Conservation (phyloP, 2,113 vertebrate genomes). For the Eretmochelys imbricata region DNA sequence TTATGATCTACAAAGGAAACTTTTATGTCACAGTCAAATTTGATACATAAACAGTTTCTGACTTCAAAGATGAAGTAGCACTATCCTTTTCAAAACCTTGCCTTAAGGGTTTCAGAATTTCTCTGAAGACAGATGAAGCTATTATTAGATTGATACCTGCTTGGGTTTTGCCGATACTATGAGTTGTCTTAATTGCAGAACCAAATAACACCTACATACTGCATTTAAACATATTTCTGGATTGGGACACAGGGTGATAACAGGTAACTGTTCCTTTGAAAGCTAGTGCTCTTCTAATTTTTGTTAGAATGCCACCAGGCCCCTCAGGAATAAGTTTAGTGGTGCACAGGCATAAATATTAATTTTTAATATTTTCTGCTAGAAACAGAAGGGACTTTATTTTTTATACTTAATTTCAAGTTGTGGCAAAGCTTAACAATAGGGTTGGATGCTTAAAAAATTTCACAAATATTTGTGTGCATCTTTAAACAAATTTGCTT, state of each 20-base stretch:
- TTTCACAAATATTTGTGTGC: neutral
- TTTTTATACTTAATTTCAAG: neutral
- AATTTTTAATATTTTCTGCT: neutral
- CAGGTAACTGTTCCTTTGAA: neutral
- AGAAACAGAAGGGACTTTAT: neutral
- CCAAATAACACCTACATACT: neutral
- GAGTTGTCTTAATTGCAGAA: conserved; percentile 20
- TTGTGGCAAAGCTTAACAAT: neutral
- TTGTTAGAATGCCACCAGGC: neutral
- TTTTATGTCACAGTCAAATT: conserved; percentile 19
- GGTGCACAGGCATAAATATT: neutral
- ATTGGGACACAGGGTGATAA: neutral
- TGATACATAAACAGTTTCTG: neutral
- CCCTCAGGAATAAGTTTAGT: neutral
- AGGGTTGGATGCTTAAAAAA: neutral
- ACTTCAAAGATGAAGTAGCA: neutral
- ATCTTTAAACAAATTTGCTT: conserved; percentile 15
- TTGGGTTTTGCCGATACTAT: neutral
- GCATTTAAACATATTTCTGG: neutral
- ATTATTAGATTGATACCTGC: neutral
- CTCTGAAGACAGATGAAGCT: neutral
- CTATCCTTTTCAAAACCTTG: neutral
- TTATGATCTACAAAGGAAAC: conserved; percentile 8
- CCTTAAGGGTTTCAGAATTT: neutral
- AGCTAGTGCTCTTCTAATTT: neutral